Evolutionary conservation across 2,888 invertebrate species (phyloP).

Genomic region (Eudemis profundana): DNA sequence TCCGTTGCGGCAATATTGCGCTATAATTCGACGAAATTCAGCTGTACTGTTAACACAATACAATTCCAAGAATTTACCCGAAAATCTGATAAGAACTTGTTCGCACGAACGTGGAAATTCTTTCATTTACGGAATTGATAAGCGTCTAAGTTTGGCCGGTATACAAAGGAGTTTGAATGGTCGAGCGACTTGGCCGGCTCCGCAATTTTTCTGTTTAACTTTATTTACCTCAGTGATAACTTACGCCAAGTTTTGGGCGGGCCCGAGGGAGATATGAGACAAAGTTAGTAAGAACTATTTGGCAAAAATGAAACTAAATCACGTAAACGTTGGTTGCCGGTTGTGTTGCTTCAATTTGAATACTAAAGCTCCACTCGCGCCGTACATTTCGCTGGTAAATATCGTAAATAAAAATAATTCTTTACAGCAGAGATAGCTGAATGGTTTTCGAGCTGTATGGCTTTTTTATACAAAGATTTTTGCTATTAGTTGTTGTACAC

Average conservation of each 20-base stretch:
- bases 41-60: slow-evolving; percentile 58
- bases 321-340: slow-evolving; percentile 62
- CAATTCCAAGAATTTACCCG: slow-evolving; percentile 50
- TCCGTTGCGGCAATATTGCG: slow-evolving; percentile 56
- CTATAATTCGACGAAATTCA: slow-evolving; percentile 53
- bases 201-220: slow-evolving; percentile 63
- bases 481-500: too few species aligned
- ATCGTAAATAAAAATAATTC: slow-evolving; percentile 39
- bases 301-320: slow-evolving; percentile 68
- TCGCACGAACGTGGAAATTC: slow-evolving; percentile 59
- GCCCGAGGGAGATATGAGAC: slow-evolving; percentile 52
- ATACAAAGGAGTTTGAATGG: slow-evolving; percentile 53
- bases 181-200: slow-evolving; percentile 53
- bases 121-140: slow-evolving; percentile 70
- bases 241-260: slow-evolving; percentile 60
- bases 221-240: slow-evolving; percentile 74
- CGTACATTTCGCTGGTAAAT: slow-evolving; percentile 56
- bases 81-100: slow-evolving; percentile 57
- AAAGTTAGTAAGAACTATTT: slow-evolving; percentile 62
- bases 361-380: slow-evolving; percentile 56
- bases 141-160: slow-evolving; percentile 62
- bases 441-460: too few species aligned
- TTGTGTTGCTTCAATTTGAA: slow-evolving; percentile 65
- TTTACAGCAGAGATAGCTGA: too few species aligned
- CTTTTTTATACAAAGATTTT: too few species aligned